Base-by-base conservation (phyloP, 2,797 vertebrate species). In the Clarias platycephalus region DNA sequence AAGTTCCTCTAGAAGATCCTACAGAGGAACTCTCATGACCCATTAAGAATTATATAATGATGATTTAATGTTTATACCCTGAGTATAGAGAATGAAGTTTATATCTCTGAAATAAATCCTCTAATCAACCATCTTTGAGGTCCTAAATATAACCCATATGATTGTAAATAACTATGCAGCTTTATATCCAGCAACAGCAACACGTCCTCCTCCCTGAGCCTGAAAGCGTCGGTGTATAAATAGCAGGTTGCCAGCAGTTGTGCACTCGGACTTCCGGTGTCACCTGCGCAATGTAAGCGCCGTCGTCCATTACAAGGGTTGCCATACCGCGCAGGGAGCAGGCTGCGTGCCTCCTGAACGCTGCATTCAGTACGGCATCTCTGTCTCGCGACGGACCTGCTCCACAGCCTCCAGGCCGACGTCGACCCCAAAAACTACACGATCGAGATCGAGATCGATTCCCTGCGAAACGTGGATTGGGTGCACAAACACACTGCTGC, bases 301-400 rank as follows among this genome's bases (percentile, higher is more conserved):
- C 89, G 88, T 86, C 92, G 90, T 90, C 92, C 92, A 93, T 93
- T 92, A 93, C 88, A 89, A 89, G 91, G 91, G 94, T 96, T 93
- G 94, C 95, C 94, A 95, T 95, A 95, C 94, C 90, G 92, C 88
- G 89, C 89, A 91, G 92, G 93, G 91, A 93, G 90, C 90, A 70
- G 81, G 79, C 92, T 53, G 60, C 4, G 22, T 26, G 26, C 24
- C 53, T 80, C 40, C 37, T 64, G 77, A 80, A 31, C 10, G 40
- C 60, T 78, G 57, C 75, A 40, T 78, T 62, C 15, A 8, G 22
- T 60, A 80, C 24, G 1, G 16, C 40, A 64, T 49, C 60, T 28
- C 60, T 9, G 58, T 79, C 37, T 64, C 31, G 1, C 57, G 0
- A 12, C 8, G 22, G 9, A 62, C 34, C 77, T 16, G 37, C 5